phyloP scores from a whole-genome alignment of 2,888 invertebrate species.

The Diplazon laetatorius region DNA sequence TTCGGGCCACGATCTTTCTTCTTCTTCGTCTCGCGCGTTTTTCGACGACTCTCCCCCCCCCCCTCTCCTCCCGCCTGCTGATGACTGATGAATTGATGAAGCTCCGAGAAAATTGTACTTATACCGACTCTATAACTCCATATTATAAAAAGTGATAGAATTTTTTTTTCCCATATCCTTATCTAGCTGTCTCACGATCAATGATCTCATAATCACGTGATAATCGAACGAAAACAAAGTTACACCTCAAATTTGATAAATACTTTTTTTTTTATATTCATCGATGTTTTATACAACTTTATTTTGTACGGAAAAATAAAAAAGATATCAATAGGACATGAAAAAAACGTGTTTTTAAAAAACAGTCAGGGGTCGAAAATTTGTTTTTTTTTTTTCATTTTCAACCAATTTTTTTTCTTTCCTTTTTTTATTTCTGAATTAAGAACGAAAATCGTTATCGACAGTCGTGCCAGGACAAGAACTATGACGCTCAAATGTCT shows the following conservation, averaged over 20 bases:
- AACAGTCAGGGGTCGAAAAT: no score
- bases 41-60: background rate
- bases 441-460: background rate
- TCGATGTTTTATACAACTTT: no score
- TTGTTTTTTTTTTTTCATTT: no score
- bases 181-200: no score
- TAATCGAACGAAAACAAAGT: no score
- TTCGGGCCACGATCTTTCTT: background rate
- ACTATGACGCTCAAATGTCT: background rate
- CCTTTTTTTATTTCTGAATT: background rate
- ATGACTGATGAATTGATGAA: slow-evolving; percentile 7
- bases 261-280: no score
- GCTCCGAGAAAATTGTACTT: background rate
- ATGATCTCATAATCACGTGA: background rate
- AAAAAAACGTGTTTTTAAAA: no score
- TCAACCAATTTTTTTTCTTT: background rate
- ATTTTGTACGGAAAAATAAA: no score
- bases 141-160: slow-evolving; percentile 11
- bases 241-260: no score
- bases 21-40: no score
- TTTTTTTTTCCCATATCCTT: slow-evolving; percentile 8
- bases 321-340: no score
- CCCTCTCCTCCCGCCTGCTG: slow-evolving; percentile 8
- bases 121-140: background rate
- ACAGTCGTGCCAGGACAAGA: background rate